Percentiles rank a stretch among this genome's conserved stretches.
Conservation (phyloP, 2,888 invertebrate species). For the Hedya salicella region DNA sequence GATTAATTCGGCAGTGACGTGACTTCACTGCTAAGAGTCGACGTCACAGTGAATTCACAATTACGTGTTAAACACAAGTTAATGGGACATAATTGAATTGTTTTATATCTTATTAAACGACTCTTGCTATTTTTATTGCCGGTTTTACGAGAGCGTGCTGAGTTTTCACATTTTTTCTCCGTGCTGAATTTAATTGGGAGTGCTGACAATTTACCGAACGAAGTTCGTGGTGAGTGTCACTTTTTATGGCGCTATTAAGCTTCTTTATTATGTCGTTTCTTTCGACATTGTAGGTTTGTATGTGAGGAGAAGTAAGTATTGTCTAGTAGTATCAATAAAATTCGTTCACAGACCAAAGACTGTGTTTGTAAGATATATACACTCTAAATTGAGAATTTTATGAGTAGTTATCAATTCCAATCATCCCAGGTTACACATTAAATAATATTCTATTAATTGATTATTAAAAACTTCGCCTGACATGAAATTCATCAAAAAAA, state of each 20-base stretch:
- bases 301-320: not conserved
- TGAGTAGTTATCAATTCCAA: too few relatives aligned
- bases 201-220: constrained; percentile 33
- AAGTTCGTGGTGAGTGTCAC: constrained; percentile 32
- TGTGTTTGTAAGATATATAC: too few relatives aligned
- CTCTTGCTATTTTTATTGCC: constrained; percentile 34
- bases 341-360: too few relatives aligned
- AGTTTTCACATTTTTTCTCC: constrained; percentile 37
- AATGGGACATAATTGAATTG: constrained; percentile 39
- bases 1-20: constrained; percentile 54
- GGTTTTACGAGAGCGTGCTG: constrained; percentile 23
- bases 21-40: constrained; percentile 48
- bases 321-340: not conserved
- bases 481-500: too few relatives aligned
- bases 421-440: too few relatives aligned
- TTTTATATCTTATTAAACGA: constrained; percentile 34
- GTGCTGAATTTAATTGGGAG: constrained; percentile 28
- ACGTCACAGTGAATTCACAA: constrained; percentile 65
- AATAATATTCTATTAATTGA: too few relatives aligned
- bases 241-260: constrained; percentile 29
- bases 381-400: too few relatives aligned
- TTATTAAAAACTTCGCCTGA: too few relatives aligned
- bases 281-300: not conserved
- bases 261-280: constrained; percentile 34
- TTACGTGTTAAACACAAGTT: constrained; percentile 59